Conservation (phyloP, 2,113 vertebrate species). For the Ageneiosus marmoratus region DNA sequence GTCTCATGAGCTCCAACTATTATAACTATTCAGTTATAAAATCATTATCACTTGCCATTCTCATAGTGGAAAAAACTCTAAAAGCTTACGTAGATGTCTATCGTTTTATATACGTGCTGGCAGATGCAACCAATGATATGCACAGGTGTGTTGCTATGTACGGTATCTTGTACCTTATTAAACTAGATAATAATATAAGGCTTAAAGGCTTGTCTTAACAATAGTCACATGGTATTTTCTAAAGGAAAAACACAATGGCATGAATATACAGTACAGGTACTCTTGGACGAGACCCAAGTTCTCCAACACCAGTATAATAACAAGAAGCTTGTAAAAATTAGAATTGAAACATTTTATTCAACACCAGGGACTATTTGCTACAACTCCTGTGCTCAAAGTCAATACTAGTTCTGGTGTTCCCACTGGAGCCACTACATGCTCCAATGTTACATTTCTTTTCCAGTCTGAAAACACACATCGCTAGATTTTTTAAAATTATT, state of each 20-base stretch:
- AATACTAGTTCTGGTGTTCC: background rate
- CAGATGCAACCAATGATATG: too few relatives aligned
- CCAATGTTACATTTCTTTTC: background rate
- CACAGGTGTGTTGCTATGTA: too few relatives aligned
- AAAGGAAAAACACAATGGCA: background rate
- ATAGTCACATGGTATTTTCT: background rate
- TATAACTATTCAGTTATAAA: too few relatives aligned
- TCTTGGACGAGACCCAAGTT: too few relatives aligned
- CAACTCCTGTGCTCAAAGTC: background rate
- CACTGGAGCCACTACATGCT: background rate
- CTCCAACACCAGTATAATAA: too few relatives aligned
- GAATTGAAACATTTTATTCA: background rate
- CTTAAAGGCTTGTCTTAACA: background rate
- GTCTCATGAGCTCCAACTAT: too few relatives aligned
- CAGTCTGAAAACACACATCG: background rate
- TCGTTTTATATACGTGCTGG: too few relatives aligned
- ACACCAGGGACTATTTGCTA: background rate
- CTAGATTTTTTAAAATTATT: background rate
- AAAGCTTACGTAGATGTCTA: too few relatives aligned
- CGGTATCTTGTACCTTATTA: too few relatives aligned
- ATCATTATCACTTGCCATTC: too few relatives aligned
- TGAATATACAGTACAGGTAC: too few relatives aligned
- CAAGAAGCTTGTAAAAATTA: background rate
- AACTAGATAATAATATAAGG: background rate
- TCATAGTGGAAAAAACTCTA: too few relatives aligned